These are phyloP conservation scores for Pituophis catenifer DNA, from an alignment of 2,113 vertebrate species.

Conservation along the genomic window DNA sequence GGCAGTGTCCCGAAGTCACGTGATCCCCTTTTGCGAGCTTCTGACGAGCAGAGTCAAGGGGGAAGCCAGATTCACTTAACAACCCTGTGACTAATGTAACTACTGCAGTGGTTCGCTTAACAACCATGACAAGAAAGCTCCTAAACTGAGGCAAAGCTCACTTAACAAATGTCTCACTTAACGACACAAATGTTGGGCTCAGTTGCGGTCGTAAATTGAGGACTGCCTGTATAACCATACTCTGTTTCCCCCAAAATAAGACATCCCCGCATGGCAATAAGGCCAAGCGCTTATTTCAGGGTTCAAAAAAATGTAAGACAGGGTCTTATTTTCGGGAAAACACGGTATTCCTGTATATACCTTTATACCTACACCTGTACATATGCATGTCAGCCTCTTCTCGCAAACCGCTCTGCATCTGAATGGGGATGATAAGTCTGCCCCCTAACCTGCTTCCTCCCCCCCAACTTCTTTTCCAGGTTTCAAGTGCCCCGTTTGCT, in stretches of 20 bases:
- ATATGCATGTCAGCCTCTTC: background rate
- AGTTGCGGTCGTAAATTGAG: background rate
- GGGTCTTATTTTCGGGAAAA: no score
- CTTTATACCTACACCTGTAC: background rate
- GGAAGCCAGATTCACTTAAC: background rate
- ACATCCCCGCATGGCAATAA: no score
- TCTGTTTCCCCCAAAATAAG: no score
- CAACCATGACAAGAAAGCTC: background rate
- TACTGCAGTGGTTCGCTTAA: background rate
- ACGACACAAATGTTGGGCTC: background rate
- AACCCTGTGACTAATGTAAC: no score
- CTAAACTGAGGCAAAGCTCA: background rate
- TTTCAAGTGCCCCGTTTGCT: slow-evolving; percentile 99
- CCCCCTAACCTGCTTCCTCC: rapidly evolving
- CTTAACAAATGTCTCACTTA: background rate
- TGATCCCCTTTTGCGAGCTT: background rate
- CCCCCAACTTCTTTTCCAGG: slow-evolving; percentile 71
- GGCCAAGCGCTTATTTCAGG: no score
- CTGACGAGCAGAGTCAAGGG: background rate
- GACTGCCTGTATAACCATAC: no score
- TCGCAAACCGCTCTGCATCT: background rate
- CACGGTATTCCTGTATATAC: no score
- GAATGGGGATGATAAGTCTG: rapidly evolving
- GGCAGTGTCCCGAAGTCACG: background rate
- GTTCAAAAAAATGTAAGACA: no score